phyloP scores from a whole-genome alignment of 2,797 vertebrate genomes.

The Notolabrus celidotus region DNA sequence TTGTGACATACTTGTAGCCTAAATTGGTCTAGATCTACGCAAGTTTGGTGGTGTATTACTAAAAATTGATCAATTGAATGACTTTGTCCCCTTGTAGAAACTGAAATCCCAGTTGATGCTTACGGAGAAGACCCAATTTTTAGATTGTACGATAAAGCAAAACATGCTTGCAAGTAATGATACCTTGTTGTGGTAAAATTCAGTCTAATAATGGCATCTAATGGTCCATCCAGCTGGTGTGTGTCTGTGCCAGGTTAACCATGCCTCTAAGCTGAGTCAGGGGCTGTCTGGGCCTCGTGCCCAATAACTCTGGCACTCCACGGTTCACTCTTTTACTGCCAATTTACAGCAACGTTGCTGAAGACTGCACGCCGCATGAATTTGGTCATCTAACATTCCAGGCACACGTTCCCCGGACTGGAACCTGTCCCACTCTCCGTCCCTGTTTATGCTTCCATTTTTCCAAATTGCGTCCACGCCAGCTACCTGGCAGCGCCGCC shows the following conservation, averaged over 20 bases:
- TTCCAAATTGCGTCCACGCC: conserved; percentile 20
- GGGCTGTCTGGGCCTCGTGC: conserved; percentile 51
- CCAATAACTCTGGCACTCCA: conserved; percentile 50
- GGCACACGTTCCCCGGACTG: conserved; percentile 28
- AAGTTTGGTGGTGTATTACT: too few species aligned
- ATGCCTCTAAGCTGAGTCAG: conserved; percentile 67
- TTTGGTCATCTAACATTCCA: conserved; percentile 47
- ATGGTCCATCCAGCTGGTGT: conserved; percentile 35
- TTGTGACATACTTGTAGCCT: too few species aligned
- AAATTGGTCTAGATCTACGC: too few species aligned
- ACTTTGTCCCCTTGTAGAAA: too few species aligned
- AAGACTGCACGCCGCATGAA: conserved; percentile 35
- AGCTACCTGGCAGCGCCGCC: conserved; percentile 38
- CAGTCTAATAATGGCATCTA: conserved; percentile 25
- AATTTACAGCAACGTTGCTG: conserved; percentile 57
- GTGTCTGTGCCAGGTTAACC: conserved; percentile 49
- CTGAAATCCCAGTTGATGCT: too few species aligned
- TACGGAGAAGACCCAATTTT: too few species aligned
- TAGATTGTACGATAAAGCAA: too few species aligned
- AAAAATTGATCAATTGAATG: too few species aligned
- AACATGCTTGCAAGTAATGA: neutral
- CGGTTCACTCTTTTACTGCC: conserved; percentile 55
- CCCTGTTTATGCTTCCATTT: conserved; percentile 36
- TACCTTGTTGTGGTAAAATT: conserved; percentile 3
- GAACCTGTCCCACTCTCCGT: conserved; percentile 37